Conservation (phyloP, 2,113 vertebrate species). For the Urocitellus parryii region DNA sequence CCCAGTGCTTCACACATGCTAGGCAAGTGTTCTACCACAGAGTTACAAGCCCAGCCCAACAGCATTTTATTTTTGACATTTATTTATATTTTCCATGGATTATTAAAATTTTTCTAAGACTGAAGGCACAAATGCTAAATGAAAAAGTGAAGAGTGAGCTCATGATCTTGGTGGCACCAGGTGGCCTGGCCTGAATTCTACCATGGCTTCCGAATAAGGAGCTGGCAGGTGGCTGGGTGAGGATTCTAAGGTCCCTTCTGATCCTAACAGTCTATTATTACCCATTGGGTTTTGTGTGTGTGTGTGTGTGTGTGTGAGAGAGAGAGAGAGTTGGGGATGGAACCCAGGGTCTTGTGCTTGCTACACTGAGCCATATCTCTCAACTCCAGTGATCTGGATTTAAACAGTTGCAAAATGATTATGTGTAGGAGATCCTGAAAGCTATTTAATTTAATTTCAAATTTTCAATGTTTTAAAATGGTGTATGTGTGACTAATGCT, state of each 20-base stretch:
- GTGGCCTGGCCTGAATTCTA: neutral
- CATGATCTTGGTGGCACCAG: neutral
- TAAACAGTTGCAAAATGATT: neutral
- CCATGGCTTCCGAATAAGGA: neutral
- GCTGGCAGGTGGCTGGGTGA: neutral
- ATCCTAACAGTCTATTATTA: neutral
- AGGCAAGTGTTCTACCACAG: too few species aligned
- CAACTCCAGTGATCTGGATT: neutral
- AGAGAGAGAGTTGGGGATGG: neutral
- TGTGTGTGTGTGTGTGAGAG: too few species aligned
- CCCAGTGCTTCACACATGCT: too few species aligned
- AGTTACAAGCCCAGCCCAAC: too few species aligned
- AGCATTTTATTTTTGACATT: neutral
- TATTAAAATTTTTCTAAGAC: neutral
- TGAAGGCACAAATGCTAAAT: neutral
- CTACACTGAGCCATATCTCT: neutral
- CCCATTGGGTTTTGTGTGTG: neutral
- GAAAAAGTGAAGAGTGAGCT: neutral
- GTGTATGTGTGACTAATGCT: neutral
- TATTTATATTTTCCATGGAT: neutral
- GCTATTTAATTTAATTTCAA: conserved; percentile 13
- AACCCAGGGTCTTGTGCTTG: neutral
- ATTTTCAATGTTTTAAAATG: neutral
- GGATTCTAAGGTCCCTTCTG: neutral
- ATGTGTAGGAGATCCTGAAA: neutral